Evolutionary conservation across 2,888 invertebrate genomes (phyloP).

Genomic region (Stenurella melanura): DNA sequence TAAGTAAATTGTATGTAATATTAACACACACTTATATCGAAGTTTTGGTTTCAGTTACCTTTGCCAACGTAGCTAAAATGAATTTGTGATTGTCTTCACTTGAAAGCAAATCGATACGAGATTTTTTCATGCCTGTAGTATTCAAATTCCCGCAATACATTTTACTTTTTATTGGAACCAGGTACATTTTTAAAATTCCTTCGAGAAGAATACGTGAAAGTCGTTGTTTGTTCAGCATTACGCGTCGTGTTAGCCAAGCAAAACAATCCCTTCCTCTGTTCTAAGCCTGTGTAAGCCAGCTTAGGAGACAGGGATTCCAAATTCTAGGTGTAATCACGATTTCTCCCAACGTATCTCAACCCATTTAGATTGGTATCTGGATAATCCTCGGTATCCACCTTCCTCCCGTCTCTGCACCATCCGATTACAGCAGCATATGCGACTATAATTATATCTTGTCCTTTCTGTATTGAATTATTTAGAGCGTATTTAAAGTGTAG

Average conservation of each 20-base stretch:
- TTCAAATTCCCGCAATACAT: slow-evolving; percentile 52
- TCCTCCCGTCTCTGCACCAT: slow-evolving; percentile 48
- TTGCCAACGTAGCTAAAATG: neutral
- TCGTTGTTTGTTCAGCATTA: slow-evolving; percentile 63
- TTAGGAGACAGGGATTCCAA: slow-evolving; percentile 65
- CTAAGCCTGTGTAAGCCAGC: slow-evolving; percentile 63
- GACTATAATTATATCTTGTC: slow-evolving; percentile 57
- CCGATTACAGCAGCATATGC: slow-evolving; percentile 57
- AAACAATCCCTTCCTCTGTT: slow-evolving; percentile 63
- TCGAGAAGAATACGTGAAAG: slow-evolving; percentile 55
- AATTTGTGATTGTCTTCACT: slow-evolving; percentile 34
- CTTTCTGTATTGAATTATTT: slow-evolving; percentile 51
- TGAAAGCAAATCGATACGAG: slow-evolving; percentile 47
- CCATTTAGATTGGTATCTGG: slow-evolving; percentile 67
- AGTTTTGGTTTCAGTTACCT: too few relatives aligned
- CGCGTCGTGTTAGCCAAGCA: slow-evolving; percentile 61
- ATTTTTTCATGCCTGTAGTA: slow-evolving; percentile 49
- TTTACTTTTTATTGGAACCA: slow-evolving; percentile 54
- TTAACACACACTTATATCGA: too few relatives aligned
- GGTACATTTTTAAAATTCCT: slow-evolving; percentile 60
- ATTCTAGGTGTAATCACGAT: slow-evolving; percentile 68
- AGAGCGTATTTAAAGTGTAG: slow-evolving; percentile 10
- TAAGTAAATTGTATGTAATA: too few relatives aligned
- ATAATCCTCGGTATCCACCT: slow-evolving; percentile 60
- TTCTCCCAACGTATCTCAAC: slow-evolving; percentile 63